Percentiles rank a stretch among this genome's conserved stretches.
phyloP scores from a whole-genome alignment of 2,113 vertebrate species.

The Caloenas nicobarica region DNA sequence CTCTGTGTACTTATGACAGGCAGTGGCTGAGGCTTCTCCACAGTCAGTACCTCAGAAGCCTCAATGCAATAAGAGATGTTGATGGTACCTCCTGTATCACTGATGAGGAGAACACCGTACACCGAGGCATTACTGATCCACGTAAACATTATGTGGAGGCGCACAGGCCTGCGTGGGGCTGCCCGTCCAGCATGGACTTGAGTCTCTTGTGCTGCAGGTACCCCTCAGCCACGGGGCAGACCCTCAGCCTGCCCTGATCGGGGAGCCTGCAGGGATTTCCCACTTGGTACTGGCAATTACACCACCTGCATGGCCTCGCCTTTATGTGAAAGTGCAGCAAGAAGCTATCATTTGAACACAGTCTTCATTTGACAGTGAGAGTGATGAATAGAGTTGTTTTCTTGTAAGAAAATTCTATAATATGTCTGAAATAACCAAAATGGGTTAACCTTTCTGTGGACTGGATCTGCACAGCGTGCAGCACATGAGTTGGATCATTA shows the following conservation, averaged over 20 bases:
- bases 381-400: too few relatives aligned
- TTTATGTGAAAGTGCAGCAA: background rate
- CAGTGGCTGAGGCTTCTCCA: background rate
- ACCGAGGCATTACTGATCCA: rapidly evolving
- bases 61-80: background rate
- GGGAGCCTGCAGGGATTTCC: background rate
- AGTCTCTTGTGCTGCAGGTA: background rate
- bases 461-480: background rate
- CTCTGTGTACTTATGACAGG: background rate
- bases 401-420: background rate
- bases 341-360: background rate
- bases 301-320: background rate
- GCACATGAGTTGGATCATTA: background rate
- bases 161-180: rapidly evolving
- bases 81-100: background rate
- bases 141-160: rapidly evolving
- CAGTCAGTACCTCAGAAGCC: background rate
- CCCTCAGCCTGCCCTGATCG: rapidly evolving
- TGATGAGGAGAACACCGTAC: background rate
- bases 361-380: background rate
- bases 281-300: rapidly evolving
- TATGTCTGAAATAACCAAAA: background rate
- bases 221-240: background rate
- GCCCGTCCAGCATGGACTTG: background rate
- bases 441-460: rapidly evolving